phyloP scores from a whole-genome alignment of 2,888 invertebrate species.

The Polia nebulosa region DNA sequence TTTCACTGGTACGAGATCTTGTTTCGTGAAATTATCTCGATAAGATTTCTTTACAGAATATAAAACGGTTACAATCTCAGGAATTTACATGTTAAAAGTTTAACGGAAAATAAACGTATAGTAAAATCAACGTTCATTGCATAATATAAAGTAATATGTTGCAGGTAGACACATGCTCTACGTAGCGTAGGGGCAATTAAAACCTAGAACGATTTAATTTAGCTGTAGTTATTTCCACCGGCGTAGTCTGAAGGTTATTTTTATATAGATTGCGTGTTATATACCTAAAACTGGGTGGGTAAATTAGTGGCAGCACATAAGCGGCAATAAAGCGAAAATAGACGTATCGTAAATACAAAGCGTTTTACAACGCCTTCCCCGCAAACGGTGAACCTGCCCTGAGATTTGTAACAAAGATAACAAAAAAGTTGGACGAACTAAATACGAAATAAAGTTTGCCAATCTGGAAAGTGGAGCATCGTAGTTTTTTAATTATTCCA shows the following conservation, averaged over 20 bases:
- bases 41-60: conserved; percentile 46
- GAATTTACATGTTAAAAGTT: conserved; percentile 45
- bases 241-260: conserved; percentile 68
- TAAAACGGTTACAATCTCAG: conserved; percentile 40
- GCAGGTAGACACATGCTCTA: conserved; percentile 48
- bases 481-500: conserved; percentile 61
- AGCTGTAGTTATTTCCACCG: conserved; percentile 64
- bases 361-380: conserved; percentile 77
- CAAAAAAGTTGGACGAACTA: conserved; percentile 73
- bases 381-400: conserved; percentile 70
- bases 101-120: conserved; percentile 9
- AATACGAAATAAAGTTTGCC: conserved; percentile 62
- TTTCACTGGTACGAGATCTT: conserved; percentile 60
- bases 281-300: conserved; percentile 68
- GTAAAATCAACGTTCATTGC: conserved; percentile 23
- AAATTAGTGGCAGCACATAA: conserved; percentile 76
- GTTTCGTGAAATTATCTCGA: conserved; percentile 57
- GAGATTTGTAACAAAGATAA: conserved; percentile 75
- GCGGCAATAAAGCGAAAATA: conserved; percentile 79
- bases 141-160: conserved; percentile 30
- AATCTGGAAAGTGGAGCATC: conserved; percentile 58
- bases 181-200: conserved; percentile 67
- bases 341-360: conserved; percentile 81
- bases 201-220: conserved; percentile 63
- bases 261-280: conserved; percentile 75